Evolutionary conservation across 2,797 vertebrate species (phyloP).

Genomic region (Cheirogaleus major): DNA sequence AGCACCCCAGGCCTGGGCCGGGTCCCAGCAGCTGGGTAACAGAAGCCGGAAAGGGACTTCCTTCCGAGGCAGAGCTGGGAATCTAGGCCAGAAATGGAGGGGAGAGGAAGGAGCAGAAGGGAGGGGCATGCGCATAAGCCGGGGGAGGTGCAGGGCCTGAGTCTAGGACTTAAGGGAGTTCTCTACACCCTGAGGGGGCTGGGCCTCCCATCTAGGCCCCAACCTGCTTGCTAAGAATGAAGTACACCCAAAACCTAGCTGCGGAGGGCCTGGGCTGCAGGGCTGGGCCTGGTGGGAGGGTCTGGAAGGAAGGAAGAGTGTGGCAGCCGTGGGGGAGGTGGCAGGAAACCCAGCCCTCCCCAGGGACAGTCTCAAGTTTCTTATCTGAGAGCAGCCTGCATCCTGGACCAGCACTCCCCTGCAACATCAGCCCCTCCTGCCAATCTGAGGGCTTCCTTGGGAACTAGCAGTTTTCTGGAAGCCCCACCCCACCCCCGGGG

Average conservation of each 20-base stretch:
- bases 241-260: not conserved
- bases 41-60: constrained; percentile 77
- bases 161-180: not conserved
- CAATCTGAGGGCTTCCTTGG: not conserved
- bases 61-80: constrained; percentile 64
- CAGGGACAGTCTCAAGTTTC: not conserved
- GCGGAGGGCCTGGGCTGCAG: not conserved
- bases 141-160: not conserved
- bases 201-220: not conserved
- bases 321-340: not conserved
- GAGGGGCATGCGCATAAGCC: not conserved
- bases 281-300: not conserved
- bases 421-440: not conserved
- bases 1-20: not conserved
- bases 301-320: constrained; percentile 72
- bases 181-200: not conserved
- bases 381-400: constrained; percentile 65
- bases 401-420: constrained; percentile 39
- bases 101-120: not conserved
- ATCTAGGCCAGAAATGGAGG: constrained; percentile 11
- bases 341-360: constrained; percentile 69
- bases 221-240: not conserved
- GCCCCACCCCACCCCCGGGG: not conserved
- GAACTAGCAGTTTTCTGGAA: not conserved
- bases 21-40: constrained; percentile 50